Evolutionary conservation across 2,888 invertebrate species (phyloP), one percentile per base, ranked within the genome.

Genomic region (Entomobrya multifasciata): DNA sequence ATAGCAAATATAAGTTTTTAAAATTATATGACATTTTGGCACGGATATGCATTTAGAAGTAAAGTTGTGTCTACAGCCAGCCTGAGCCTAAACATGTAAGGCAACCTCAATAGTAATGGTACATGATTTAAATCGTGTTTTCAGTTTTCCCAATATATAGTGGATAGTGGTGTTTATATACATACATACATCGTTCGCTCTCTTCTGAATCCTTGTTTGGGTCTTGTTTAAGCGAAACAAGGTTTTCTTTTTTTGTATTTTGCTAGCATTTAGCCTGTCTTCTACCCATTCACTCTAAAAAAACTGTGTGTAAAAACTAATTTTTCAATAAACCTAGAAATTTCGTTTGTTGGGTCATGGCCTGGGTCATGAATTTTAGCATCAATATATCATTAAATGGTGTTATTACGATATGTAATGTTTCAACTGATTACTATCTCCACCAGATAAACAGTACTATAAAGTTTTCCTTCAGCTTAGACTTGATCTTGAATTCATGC

Each of bases 331-430:
- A 70, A 20, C 41, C 47, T 70, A n/a, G 27, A 70, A 62, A 62
- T 17, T 30, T 44, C 22, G 44, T 44, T 17, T 70, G 20, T 25
- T 70, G 70, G 70, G 70, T 70, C 70, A 70, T 70, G 70, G 47
- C 47, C 44, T 70, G 44, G n/a, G 47, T 70, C 70, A 70, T 70
- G 70, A 70, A 22, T 47, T 8, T 70, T 70, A 22, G 70, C 70
- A 70, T 44, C 70, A 70, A 70, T 70, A 70, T 70, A 44, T 44
- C 70, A 70, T 70, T 70, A 70, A 70, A 70, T 22, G 47, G 20
- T 20, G 47, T 70, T 70, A 70, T 47, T 47, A 70, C 1, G 25
- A 20, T 36, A 6, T 36, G 36, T 36, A 36, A 36, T 70, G 22
- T 47, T 44, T 70, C 70, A 47, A 41, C 30, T 22, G n/a, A 70